Evolutionary conservation across 2,888 invertebrate genomes (phyloP).

Genomic region (Drosophila ustulata): DNA sequence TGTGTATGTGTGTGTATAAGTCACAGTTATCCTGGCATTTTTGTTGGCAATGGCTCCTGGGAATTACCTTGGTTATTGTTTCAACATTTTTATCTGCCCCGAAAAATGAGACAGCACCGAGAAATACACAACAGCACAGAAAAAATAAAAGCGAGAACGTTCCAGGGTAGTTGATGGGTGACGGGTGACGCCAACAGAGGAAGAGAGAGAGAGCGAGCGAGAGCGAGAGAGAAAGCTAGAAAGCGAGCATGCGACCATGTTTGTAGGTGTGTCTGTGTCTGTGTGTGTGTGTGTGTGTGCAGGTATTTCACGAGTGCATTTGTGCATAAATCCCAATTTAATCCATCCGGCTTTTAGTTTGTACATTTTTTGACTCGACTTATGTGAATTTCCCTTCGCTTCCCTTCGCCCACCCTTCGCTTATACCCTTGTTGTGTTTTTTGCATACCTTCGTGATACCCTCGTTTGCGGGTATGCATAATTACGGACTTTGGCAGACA

Average conservation of each 20-base stretch:
- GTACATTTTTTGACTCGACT: conserved; percentile 53
- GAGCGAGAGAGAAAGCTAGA: not conserved
- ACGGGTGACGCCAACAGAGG: not conserved
- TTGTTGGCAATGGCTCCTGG: conserved; percentile 55
- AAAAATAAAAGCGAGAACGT: not conserved
- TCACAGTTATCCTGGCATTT: conserved; percentile 59
- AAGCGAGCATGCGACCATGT: not conserved
- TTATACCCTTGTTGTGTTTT: not conserved
- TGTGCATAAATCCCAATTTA: conserved; percentile 74
- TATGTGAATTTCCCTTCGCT: conserved; percentile 21
- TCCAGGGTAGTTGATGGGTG: not conserved
- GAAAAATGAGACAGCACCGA: conserved; percentile 46
- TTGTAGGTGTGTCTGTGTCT: conserved; percentile 3
- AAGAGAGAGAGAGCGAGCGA: not conserved
- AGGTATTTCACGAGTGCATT: conserved; percentile 60
- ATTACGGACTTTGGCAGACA: conserved; percentile 13
- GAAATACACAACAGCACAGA: conserved; percentile 1
- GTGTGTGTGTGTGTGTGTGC: not conserved
- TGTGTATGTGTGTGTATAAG: conserved; percentile 24
- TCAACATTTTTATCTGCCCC: conserved; percentile 72
- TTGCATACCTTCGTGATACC: conserved; percentile 2
- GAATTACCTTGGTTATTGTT: conserved; percentile 73
- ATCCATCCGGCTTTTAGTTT: conserved; percentile 73
- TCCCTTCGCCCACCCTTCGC: not conserved
- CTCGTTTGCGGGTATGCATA: conserved; percentile 26